Conservation (phyloP, 2,888 invertebrate genomes). For the Ochropleura leucogaster region DNA sequence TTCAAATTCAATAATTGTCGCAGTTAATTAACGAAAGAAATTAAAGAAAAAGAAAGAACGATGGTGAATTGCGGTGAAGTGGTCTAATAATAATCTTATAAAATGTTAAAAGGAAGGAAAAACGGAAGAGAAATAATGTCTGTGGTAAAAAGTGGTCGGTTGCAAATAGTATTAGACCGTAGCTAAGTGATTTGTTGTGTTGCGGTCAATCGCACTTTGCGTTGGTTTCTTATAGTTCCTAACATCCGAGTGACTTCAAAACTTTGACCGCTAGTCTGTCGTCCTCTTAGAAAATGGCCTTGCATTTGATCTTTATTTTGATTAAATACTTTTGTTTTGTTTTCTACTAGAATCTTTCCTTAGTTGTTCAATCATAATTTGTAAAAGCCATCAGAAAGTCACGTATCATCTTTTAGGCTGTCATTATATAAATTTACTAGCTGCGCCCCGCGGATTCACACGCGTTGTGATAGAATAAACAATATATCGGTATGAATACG, state of each 20-base stretch:
- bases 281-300: slow-evolving; percentile 33
- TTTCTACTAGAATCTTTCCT: neutral
- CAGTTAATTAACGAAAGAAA: slow-evolving; percentile 51
- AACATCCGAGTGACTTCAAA: slow-evolving; percentile 77
- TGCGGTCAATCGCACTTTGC: slow-evolving; percentile 83
- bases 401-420: neutral
- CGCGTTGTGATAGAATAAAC: too few relatives aligned
- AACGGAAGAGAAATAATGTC: slow-evolving; percentile 59
- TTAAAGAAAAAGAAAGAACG: slow-evolving; percentile 44
- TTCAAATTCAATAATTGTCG: slow-evolving; percentile 45
- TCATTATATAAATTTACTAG: neutral
- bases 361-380: neutral
- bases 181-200: slow-evolving; percentile 88
- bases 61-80: slow-evolving; percentile 53
- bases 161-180: slow-evolving; percentile 77
- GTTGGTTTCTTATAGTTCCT: slow-evolving; percentile 76
- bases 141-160: slow-evolving; percentile 70
- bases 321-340: slow-evolving; percentile 10
- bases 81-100: slow-evolving; percentile 62
- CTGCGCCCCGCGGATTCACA: too few relatives aligned
- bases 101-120: slow-evolving; percentile 68
- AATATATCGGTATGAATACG: too few relatives aligned
- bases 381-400: neutral
- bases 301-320: slow-evolving; percentile 37
- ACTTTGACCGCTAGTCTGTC: slow-evolving; percentile 63